Base-by-base conservation (phyloP, 2,797 vertebrate species). In the Bradypodion ventrale region DNA sequence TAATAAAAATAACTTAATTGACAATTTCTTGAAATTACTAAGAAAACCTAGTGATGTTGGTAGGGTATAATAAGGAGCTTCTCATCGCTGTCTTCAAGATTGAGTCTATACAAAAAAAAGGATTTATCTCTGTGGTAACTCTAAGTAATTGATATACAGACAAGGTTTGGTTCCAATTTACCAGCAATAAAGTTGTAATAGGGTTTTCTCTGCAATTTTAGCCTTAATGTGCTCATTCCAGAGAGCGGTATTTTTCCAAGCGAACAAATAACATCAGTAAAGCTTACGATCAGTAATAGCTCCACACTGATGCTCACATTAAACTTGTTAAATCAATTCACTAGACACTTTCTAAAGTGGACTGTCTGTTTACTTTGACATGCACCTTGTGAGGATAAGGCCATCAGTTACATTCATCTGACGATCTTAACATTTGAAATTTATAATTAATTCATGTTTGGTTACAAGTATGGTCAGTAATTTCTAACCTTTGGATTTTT, bases 131-230 rank as follows among this genome's bases (percentile, higher is more conserved):
- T 97, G 95, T 96, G 97, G 96, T 97, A 97, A 97, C 97, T 97
- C 96, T 96, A 96, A 97, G 97, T 98, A 98, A 98, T 98, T 98
- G 97, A 97, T 97, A 98, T 97, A 98, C 97, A 97, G 97, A 97
- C 96, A 97, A 97, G 97, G 97, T 98, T 98, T 97, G 97, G 96
- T 97, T 98, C 97, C 97, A 97, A 98, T 97, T 98, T 98, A 95
- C 97, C 96, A 97, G 97, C 97, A 98, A 98, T 98, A 97, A 98
- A 98, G 96, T 97, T 97, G 97, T 98, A 98, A 98, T 98, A 97
- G 97, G 97, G 96, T 97, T 98, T 98, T 97, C 97, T 97, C 96
- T 97, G 96, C 97, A 97, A 97, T 98, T 97, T 97, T 97, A 97
- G 96, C 96, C 97, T 97, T 98, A 98, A 98, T 98, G 97, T 97